Conservation (phyloP, 1,140 invertebrate species). For the Asobara japonica region DNA sequence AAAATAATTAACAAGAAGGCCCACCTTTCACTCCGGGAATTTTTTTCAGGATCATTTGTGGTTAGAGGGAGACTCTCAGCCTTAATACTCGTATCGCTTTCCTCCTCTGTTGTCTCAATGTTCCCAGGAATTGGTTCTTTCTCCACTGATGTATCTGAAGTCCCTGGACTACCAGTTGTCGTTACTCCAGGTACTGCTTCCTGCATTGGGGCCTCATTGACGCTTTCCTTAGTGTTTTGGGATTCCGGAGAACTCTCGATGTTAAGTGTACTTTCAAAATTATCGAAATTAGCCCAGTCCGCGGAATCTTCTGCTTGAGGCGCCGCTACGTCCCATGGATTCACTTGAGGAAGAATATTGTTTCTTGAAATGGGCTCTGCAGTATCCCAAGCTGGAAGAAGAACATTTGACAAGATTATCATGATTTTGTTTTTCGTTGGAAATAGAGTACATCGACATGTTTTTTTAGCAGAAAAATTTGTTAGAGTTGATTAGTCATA, state of each 20-base stretch:
- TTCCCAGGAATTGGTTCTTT: background rate
- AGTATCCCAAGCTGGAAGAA: slow-evolving; percentile 50
- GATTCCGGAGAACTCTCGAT: slow-evolving; percentile 25
- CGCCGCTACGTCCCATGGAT: slow-evolving; percentile 53
- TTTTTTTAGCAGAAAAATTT: too few relatives aligned
- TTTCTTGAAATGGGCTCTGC: slow-evolving; percentile 42
- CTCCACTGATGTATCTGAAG: background rate
- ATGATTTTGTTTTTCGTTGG: too few relatives aligned
- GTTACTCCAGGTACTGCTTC: slow-evolving; percentile 23
- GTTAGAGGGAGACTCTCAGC: background rate
- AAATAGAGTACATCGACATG: too few relatives aligned
- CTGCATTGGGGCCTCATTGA: background rate
- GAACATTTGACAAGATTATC: background rate
- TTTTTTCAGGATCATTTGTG: background rate
- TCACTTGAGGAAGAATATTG: slow-evolving; percentile 42
- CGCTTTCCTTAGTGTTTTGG: background rate
- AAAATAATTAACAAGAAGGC: background rate
- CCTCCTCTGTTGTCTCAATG: background rate
- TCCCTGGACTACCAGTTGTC: background rate
- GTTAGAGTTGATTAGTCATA: too few relatives aligned
- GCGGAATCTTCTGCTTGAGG: slow-evolving; percentile 44
- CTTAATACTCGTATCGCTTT: background rate
- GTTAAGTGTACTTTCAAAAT: slow-evolving; percentile 51
- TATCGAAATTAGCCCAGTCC: slow-evolving; percentile 63
- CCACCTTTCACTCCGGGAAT: background rate